These are phyloP conservation scores for Ammodramus savannarum DNA, from an alignment of 2,113 vertebrate species.

Conservation along the genomic window DNA sequence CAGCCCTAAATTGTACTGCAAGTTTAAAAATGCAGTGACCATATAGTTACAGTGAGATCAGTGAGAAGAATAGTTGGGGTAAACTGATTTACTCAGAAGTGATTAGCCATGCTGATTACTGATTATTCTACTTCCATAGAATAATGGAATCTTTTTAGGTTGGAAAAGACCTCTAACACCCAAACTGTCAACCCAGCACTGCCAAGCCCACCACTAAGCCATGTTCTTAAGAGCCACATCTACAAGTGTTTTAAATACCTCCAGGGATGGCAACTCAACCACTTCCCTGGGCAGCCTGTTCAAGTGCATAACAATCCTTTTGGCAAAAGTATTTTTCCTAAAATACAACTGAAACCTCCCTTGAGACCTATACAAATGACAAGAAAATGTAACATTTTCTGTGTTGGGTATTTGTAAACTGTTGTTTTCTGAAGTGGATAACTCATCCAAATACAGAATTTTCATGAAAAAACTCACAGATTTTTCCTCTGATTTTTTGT, in stretches of 20 bases:
- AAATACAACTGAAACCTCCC: background rate
- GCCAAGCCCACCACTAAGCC: background rate
- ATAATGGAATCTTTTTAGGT: background rate
- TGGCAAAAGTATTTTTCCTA: background rate
- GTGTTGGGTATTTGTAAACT: background rate
- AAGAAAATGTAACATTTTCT: background rate
- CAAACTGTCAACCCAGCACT: background rate
- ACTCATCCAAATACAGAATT: background rate
- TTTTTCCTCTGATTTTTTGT: background rate
- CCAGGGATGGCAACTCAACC: fast-evolving
- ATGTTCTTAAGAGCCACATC: background rate
- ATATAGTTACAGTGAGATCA: background rate
- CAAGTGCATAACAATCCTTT: background rate
- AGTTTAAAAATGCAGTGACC: background rate
- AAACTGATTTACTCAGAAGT: background rate
- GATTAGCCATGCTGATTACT: background rate
- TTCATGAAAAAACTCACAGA: background rate
- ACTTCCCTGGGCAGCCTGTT: background rate
- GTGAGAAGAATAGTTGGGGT: background rate
- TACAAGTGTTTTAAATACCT: background rate
- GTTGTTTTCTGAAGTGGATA: background rate
- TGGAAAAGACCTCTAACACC: background rate
- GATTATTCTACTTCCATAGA: background rate
- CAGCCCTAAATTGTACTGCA: background rate
- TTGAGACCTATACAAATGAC: background rate